Evolutionary conservation across 2,113 vertebrate genomes (phyloP), one percentile per base, ranked within the genome.

Genomic region (Actenoides hombroni): DNA sequence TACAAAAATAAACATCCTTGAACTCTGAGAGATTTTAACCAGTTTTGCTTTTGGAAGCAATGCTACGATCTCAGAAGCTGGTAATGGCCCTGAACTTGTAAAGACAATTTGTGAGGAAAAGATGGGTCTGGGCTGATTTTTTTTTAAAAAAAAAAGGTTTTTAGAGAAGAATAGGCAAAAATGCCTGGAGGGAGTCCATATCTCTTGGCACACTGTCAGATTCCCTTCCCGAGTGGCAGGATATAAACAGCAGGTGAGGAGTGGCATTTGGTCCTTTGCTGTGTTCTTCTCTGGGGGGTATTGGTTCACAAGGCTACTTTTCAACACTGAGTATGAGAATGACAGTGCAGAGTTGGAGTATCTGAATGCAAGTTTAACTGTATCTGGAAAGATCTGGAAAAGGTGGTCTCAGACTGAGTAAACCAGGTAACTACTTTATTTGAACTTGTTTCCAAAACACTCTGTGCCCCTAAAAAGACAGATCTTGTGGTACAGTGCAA

Each of bases 271-370:
- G 11, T 91, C 9, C 37, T 20, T 65, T 75, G 11, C 26, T 67
- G 4, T 3, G 2, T 48, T 80, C 16, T 69, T 69, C 44, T 74
- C 11, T 33, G 11, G 4, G 3, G 6, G 2, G 3, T 44, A 6
- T 15, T 60, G 19, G 5, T 79, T 37, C 14, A 20, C n/a, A 78
- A 78, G 12, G 3, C 33, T 84, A 21, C 6, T 86, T 91, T 68
- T 53, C 46, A 53, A 11, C 5, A 3, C 4, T 10, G 42, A 80
- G 9, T 24, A 80, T 59, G 53, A 77, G 20, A 9, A 60, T 44
- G 10, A 40, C 54, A 21, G 21, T 49, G 24, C 21, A 29, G 4
- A 57, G 44, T 25, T 49, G 48, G 71, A 68, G 35, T 2, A 33
- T 17, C 20, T 80, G 28, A 57, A 51, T 28, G 16, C 19, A 68